phyloP scores from a whole-genome alignment of 2,888 invertebrate species.

The Zhuqinia jingwanae region DNA sequence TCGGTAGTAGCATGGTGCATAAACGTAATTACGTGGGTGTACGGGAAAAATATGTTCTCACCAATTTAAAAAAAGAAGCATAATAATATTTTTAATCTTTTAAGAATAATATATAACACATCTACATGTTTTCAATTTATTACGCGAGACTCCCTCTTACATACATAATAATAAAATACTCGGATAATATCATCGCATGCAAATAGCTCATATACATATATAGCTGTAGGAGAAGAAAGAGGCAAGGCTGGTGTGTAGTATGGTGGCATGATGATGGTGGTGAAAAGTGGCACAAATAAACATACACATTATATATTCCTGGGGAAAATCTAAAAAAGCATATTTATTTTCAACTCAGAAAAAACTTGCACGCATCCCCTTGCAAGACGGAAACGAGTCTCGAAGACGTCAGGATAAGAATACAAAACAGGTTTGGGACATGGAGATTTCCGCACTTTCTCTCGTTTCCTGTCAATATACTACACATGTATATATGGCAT shows the following conservation, averaged over 20 bases:
- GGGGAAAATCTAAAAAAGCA: slow-evolving; percentile 53
- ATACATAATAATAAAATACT: not conserved
- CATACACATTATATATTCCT: slow-evolving; percentile 41
- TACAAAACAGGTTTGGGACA: slow-evolving; percentile 73
- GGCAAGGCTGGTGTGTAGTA: no score
- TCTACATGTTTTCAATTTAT: slow-evolving; percentile 34
- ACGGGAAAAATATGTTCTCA: no score
- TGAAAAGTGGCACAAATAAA: slow-evolving; percentile 49
- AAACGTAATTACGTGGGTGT: not conserved
- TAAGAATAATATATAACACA: not conserved
- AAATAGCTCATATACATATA: not conserved
- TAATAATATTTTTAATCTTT: no score
- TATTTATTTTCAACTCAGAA: slow-evolving; percentile 71
- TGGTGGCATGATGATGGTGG: slow-evolving; percentile 1
- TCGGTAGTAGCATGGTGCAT: not conserved
- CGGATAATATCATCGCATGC: not conserved
- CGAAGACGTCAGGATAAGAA: slow-evolving; percentile 74
- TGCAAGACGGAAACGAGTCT: slow-evolving; percentile 73
- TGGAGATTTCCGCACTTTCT: slow-evolving; percentile 73
- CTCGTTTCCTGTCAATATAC: slow-evolving; percentile 73
- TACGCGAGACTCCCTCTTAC: not conserved
- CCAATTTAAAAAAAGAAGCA: no score
- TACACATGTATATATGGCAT: slow-evolving; percentile 35
- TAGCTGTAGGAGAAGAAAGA: not conserved
- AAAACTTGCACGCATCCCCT: slow-evolving; percentile 72